A percentile compares a stretch with the other conserved stretches of the same genome.
These are phyloP conservation scores for Drosophila hydei DNA, from an alignment of 1,140 invertebrate species.

Conservation along the genomic window DNA sequence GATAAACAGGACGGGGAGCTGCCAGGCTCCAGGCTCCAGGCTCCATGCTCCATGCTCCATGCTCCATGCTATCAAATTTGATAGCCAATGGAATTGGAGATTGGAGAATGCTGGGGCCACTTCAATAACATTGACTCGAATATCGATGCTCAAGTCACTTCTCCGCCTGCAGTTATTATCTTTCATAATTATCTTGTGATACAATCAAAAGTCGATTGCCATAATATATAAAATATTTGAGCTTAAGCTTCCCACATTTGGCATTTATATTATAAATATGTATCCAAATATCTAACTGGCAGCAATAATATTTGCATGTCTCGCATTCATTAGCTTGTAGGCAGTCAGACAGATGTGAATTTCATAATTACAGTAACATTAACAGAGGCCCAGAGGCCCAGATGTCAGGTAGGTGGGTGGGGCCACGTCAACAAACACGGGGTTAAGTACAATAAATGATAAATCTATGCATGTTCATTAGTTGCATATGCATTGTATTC, in stretches of 20 bases:
- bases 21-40: slow-evolving; percentile 8
- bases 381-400: slow-evolving; percentile 38
- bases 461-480: slow-evolving; percentile 45
- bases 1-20: slow-evolving; percentile 21
- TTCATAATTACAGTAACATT: slow-evolving; percentile 64
- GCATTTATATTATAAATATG: not conserved
- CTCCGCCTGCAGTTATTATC: slow-evolving; percentile 5
- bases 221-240: slow-evolving; percentile 11
- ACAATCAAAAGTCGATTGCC: slow-evolving; percentile 10
- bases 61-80: slow-evolving; percentile 33
- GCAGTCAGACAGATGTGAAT: slow-evolving; percentile 53
- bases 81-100: slow-evolving; percentile 28
- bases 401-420: not conserved
- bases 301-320: slow-evolving; percentile 38
- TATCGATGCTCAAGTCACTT: not conserved
- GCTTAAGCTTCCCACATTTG: not conserved
- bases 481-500: slow-evolving; percentile 8
- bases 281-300: slow-evolving; percentile 16
- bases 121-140: slow-evolving; percentile 11
- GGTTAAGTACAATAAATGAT: slow-evolving; percentile 38
- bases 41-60: slow-evolving; percentile 7
- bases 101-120: slow-evolving; percentile 1
- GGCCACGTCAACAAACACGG: slow-evolving; percentile 19
- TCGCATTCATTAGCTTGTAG: slow-evolving; percentile 41
- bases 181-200: slow-evolving; percentile 27